These are phyloP conservation scores for Benitochromis conjunctus DNA, from an alignment of 2,113 vertebrate genomes.

Conservation along the genomic window DNA sequence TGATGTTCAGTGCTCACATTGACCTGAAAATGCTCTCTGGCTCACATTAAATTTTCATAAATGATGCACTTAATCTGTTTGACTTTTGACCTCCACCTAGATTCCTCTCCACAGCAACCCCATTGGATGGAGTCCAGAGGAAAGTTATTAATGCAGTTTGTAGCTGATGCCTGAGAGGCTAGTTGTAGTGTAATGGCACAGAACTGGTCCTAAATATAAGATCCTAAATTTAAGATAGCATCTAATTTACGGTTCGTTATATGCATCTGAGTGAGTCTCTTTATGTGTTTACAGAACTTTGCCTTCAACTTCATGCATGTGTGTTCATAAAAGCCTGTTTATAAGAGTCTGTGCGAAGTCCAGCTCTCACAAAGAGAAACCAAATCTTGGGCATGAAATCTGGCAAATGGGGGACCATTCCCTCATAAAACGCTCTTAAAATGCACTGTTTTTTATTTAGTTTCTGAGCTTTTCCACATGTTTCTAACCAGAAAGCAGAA, in stretches of 20 bases:
- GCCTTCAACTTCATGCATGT: neutral
- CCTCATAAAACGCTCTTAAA: neutral
- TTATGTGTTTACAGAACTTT: neutral
- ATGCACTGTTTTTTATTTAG: neutral
- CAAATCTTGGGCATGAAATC: neutral
- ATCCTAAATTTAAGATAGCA: neutral
- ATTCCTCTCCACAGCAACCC: neutral
- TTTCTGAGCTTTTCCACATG: neutral
- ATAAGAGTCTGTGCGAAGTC: neutral
- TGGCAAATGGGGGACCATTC: neutral
- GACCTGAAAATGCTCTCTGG: neutral
- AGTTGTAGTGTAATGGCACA: neutral
- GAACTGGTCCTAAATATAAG: neutral
- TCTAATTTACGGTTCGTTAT: neutral
- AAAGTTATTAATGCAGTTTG: neutral
- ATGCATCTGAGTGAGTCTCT: neutral
- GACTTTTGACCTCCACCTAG: conserved; percentile 25
- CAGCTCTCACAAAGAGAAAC: neutral
- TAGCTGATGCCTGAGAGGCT: neutral
- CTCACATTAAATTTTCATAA: conserved; percentile 41
- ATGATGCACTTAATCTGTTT: conserved; percentile 24
- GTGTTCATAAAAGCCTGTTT: neutral
- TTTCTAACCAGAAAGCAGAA: neutral
- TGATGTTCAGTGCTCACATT: neutral
- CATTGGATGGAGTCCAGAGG: neutral